phyloP scores from a whole-genome alignment of 2,113 vertebrate genomes.

The Pseudorectes ferrugineus region DNA sequence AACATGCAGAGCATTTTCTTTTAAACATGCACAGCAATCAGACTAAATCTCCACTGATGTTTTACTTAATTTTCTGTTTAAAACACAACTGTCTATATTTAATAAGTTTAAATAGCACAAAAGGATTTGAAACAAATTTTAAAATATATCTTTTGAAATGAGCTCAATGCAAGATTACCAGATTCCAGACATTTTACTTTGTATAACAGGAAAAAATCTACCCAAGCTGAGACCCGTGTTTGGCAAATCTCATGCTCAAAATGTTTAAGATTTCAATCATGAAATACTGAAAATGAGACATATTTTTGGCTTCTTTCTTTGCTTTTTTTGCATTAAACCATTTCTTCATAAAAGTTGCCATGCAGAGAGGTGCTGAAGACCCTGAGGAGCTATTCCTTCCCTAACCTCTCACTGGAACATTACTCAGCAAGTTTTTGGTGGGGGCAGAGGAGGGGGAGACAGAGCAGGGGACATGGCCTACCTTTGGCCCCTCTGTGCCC shows the following conservation, averaged over 20 bases:
- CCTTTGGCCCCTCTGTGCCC: background rate
- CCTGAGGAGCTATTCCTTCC: background rate
- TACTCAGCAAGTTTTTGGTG: background rate
- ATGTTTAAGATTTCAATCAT: background rate
- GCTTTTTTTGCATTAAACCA: background rate
- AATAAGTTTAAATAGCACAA: background rate
- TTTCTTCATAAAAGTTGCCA: background rate
- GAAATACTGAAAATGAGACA: background rate
- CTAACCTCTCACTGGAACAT: background rate
- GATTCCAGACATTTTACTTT: background rate
- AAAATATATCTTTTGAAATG: background rate
- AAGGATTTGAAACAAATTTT: background rate
- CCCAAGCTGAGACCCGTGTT: background rate
- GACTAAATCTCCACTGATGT: background rate
- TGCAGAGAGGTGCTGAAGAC: background rate
- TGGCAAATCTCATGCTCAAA: background rate
- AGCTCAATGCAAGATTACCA: background rate
- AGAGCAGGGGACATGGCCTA: fast-evolving
- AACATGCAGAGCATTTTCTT: constrained; percentile 19
- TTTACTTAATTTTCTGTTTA: constrained; percentile 16
- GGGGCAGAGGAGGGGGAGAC: background rate
- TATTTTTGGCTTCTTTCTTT: background rate
- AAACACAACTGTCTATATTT: background rate
- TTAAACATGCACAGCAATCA: background rate
- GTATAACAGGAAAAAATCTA: background rate